Base-by-base conservation (phyloP, 2,888 invertebrate genomes). In the Pristionchus fissidentatus region DNA sequence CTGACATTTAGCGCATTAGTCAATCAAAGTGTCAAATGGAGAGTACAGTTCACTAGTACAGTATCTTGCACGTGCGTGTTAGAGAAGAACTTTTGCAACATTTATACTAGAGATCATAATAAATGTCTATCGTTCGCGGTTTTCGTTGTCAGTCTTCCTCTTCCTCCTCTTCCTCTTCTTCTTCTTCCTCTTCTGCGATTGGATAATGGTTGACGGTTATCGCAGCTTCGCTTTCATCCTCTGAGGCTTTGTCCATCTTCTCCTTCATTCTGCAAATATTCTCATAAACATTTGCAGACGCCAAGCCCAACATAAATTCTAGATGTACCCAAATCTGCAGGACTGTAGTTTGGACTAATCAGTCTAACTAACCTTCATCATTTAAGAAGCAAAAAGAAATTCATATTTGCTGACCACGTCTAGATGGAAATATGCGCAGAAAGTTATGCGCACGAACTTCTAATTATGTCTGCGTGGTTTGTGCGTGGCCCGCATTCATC, bases 161-260 rank as follows among this genome's bases (percentile, higher is more conserved):
- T 26, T 79, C 79, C 41, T 79, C 79, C 57, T 79, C 79, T 26
- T 79, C 79, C 32, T 79, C 79, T 32, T 79, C 79, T 57, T 79
- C 79, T 26, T 79, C 79, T 41, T 79, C 79, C 41, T 79, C 79
- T 26, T 79, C 79, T 3, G 46, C 79, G 13, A 79, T 79, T 0
- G 46, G 38, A 7, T 52, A 79, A 41, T 79, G 79, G 46, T 79
- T 79, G 57, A 49, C n/a, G 41, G 26, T 49, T 0, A 57, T 41
- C 35, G 52, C 49, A 8, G 35, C 79, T n/a, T 15, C 79, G 57
- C 57, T 57, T 4, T 43, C 70, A 2, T 43, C 15, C 10, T n/a
- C n/a, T n/a, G n/a, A n/a, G n/a, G n/a, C n/a, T n/a, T 26, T 41
- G 15, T 79, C 79, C 79, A 49, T 57, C 57, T 79, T 79, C 57